A percentile compares a stretch with the other conserved stretches of the same genome.
phyloP scores from a whole-genome alignment of 2,888 invertebrate species.

The Venusia cambrica region DNA sequence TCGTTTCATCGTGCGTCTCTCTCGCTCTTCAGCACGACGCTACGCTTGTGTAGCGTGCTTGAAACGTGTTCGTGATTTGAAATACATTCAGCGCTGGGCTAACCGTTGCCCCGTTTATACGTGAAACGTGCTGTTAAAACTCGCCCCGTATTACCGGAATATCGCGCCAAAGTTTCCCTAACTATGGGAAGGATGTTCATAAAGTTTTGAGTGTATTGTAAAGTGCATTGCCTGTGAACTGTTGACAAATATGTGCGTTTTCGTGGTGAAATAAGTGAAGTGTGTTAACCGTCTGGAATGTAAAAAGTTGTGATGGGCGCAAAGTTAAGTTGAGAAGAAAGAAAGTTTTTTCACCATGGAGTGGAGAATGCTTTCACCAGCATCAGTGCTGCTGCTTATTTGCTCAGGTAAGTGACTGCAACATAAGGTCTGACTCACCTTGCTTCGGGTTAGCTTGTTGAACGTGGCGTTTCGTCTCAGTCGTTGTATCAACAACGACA shows the following conservation, averaged over 20 bases:
- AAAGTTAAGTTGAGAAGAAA: constrained; percentile 52
- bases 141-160: constrained; percentile 36
- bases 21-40: constrained; percentile 35
- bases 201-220: constrained; percentile 41
- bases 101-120: constrained; percentile 55
- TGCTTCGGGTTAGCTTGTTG: constrained; percentile 40
- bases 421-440: constrained; percentile 67
- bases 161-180: constrained; percentile 64
- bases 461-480: constrained; percentile 37
- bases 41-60: constrained; percentile 11
- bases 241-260: constrained; percentile 37
- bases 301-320: constrained; percentile 53
- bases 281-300: constrained; percentile 31
- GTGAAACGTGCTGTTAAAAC: constrained; percentile 44
- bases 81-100: constrained; percentile 62
- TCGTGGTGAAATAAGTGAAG: constrained; percentile 42
- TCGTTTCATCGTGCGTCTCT: constrained; percentile 38
- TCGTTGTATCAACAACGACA: constrained; percentile 45
- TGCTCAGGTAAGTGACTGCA: constrained; percentile 73
- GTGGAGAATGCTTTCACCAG: constrained; percentile 68
- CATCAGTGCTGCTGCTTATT: constrained; percentile 70
- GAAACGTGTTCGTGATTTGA: constrained; percentile 47
- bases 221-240: constrained; percentile 39
- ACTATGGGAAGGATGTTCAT: constrained; percentile 53
- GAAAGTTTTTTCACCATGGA: constrained; percentile 67